phyloP scores from a whole-genome alignment of 2,888 invertebrate species.

The Petrolisthes manimaculis region DNA sequence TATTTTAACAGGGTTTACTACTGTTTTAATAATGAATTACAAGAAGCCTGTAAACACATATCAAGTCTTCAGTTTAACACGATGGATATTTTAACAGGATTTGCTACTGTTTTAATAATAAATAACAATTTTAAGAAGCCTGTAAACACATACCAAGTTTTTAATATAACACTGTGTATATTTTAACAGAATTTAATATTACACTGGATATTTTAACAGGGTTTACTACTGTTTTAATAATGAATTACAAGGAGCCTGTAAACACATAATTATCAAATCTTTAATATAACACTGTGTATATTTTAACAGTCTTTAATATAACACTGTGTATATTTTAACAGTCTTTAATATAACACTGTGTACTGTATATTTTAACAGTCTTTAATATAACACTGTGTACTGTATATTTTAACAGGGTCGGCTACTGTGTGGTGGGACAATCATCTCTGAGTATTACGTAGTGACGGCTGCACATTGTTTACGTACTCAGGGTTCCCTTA shows the following conservation, averaged over 20 bases:
- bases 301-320: not conserved
- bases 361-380: not conserved
- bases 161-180: not conserved
- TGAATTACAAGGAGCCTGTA: too few species aligned
- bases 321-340: not conserved
- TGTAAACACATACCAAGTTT: not conserved
- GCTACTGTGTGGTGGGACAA: conserved; percentile 53
- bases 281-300: not conserved
- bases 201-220: not conserved
- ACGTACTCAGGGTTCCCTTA: conserved; percentile 21
- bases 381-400: not conserved
- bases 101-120: too few species aligned
- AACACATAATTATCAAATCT: too few species aligned
- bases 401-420: not conserved
- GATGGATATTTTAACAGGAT: too few species aligned
- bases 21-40: too few species aligned
- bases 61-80: too few species aligned
- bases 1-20: too few species aligned
- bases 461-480: conserved; percentile 64
- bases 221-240: too few species aligned
- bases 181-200: not conserved
- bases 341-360: not conserved
- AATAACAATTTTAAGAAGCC: too few species aligned
- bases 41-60: too few species aligned
- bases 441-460: conserved; percentile 62